Conservation (phyloP, 1,140 invertebrate species). For the Eueides isabella region DNA sequence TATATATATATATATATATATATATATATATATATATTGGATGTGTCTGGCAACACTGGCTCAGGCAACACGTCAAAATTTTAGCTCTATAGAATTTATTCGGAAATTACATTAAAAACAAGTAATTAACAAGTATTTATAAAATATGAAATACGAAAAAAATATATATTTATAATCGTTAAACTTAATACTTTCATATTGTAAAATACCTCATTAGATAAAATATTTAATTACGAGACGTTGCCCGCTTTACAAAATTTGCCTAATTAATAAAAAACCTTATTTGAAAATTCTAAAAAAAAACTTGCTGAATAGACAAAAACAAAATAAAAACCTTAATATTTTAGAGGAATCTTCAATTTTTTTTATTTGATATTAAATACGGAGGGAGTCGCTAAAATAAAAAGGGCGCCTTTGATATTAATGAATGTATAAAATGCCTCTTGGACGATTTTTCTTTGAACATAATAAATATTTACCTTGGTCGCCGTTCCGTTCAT, state of each 20-base stretch:
- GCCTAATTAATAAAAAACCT: not conserved
- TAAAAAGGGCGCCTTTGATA: slow-evolving; percentile 4
- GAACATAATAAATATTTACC: slow-evolving; percentile 14
- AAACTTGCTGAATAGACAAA: not conserved
- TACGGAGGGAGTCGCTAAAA: not conserved
- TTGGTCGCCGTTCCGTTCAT: not conserved
- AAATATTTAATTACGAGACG: not conserved
- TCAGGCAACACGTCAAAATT: no score
- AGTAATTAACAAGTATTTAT: no score
- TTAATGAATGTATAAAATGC: slow-evolving; percentile 19
- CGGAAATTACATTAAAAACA: no score
- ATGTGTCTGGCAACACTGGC: no score
- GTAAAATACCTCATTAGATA: not conserved
- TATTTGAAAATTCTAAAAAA: not conserved
- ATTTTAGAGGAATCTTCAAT: not conserved
- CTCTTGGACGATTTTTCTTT: slow-evolving; percentile 4
- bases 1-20: no score
- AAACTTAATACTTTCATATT: not conserved
- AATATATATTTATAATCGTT: no score
- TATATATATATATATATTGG: no score
- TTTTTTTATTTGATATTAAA: slow-evolving; percentile 13
- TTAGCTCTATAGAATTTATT: no score
- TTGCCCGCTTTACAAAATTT: not conserved
- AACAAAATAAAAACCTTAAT: not conserved
- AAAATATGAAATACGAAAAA: no score